Evolutionary conservation across 2,888 invertebrate species (phyloP).

Genomic region (Merodon equestris): DNA sequence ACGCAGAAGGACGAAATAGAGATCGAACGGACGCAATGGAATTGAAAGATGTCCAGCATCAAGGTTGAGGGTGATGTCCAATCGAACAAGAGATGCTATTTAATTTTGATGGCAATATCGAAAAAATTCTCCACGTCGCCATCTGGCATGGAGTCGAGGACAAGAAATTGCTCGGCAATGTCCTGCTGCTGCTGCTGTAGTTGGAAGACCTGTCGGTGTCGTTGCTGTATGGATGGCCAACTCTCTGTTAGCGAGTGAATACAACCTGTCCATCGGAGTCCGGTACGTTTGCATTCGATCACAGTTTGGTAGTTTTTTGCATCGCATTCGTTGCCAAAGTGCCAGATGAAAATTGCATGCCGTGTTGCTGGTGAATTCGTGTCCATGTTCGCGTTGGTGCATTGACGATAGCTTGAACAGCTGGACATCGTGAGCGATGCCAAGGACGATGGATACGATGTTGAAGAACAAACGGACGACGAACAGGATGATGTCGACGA

Average conservation of each 20-base stretch:
- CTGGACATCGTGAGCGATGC: conserved; percentile 61
- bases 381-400: conserved; percentile 44
- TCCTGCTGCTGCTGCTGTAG: too few relatives aligned
- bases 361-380: conserved; percentile 38
- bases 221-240: conserved; percentile 72
- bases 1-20: too few relatives aligned
- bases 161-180: conserved; percentile 25
- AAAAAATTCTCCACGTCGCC: conserved; percentile 70
- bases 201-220: conserved; percentile 32
- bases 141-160: conserved; percentile 51
- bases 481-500: conserved; percentile 18
- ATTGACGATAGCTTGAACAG: conserved; percentile 45
- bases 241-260: conserved; percentile 74
- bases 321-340: conserved; percentile 71
- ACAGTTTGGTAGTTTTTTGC: conserved; percentile 73
- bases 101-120: conserved; percentile 74
- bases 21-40: conserved; percentile 7
- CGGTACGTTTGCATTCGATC: conserved; percentile 74
- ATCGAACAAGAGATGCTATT: conserved; percentile 68
- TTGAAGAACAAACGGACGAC: conserved; percentile 5
- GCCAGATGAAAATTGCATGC: conserved; percentile 76
- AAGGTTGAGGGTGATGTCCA: conserved; percentile 28
- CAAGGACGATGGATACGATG: conserved; percentile 46
- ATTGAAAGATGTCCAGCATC: conserved; percentile 17
- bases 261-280: conserved; percentile 74